phyloP scores from a whole-genome alignment of 2,888 invertebrate species.

The Conops quadrifasciatus region DNA sequence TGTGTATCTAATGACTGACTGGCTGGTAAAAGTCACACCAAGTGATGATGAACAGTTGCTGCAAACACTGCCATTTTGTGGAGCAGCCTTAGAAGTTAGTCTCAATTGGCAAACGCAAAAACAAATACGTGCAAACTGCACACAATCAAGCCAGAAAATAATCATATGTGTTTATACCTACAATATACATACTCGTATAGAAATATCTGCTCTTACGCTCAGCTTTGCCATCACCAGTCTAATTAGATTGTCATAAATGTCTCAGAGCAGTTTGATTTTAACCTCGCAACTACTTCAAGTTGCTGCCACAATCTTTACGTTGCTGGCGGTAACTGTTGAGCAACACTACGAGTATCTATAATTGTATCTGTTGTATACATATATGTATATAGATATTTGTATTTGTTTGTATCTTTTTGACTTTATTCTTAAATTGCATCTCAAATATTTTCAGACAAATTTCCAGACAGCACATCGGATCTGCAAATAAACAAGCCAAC shows the following conservation, averaged over 20 bases:
- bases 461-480: conserved; percentile 20
- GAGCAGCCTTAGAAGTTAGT: conserved; percentile 17
- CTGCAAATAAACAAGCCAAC: conserved; percentile 9
- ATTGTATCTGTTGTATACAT: too few relatives aligned
- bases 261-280: not conserved
- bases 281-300: not conserved
- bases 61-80: too few relatives aligned
- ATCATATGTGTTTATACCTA: not conserved
- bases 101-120: conserved; percentile 15
- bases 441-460: conserved; percentile 28
- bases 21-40: not conserved
- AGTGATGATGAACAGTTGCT: not conserved
- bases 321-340: conserved; percentile 15
- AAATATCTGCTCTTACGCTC: not conserved
- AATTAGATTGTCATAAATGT: conserved; percentile 20
- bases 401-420: too few relatives aligned
- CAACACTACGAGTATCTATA: not conserved
- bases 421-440: conserved; percentile 5
- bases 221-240: conserved; percentile 1
- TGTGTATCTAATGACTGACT: too few relatives aligned
- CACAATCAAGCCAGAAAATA: too few relatives aligned
- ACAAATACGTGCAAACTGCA: not conserved
- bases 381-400: too few relatives aligned
- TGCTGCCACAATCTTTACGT: conserved; percentile 10
- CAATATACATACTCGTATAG: not conserved